Evolutionary conservation across 2,888 invertebrate species (phyloP), one percentile per base, ranked within the genome.

Genomic region (Thereva nobilitata): DNA sequence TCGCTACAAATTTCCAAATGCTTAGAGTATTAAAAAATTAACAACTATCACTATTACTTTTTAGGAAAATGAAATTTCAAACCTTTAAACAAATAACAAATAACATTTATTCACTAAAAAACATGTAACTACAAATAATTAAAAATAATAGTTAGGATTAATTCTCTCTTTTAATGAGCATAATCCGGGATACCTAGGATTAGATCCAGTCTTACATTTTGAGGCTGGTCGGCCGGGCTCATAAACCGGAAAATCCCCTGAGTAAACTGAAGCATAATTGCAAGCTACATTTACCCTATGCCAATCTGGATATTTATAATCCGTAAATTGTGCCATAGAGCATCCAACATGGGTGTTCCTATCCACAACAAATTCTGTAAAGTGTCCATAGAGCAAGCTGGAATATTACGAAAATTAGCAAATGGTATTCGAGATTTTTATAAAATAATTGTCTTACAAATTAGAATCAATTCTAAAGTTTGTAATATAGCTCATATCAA

Each of bases 261-360:
- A 78, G 74, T 80, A 80, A 44, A 75, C 74, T 47, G 77, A 77
- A 57, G 79, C 76, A 72, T 80, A 80, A 67, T 80, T 78, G 64
- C 80, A 80, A 59, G 79, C 79, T 37, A 76, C 76, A 67, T 80
- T 78, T 41, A 78, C 75, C 53, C 78, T 78, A 35, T 78, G 74
- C 2, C 74, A 72, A 38, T 74, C 74, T 1, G 75, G 76, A 67
- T 79, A 76, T 12, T 75, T 71, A 0, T 74, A 74, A 69, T 76
- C 74, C 4, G 79, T 77, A 35, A 74, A 79, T 1, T 77, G 75
- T 70, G 79, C 74, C 72, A 78, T 75, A 35, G 80, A 79, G 70
- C 80, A 81, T 34, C 81, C 81, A 4, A 80, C 77, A 68, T 80
- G 78, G 4, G 77, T 78, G 64, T 78, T 79, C 0, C 79, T 74